A percentile compares a stretch with the other conserved stretches of the same genome.
phyloP scores from a whole-genome alignment of 2,113 vertebrate genomes.

The Grammomys surdaster region DNA sequence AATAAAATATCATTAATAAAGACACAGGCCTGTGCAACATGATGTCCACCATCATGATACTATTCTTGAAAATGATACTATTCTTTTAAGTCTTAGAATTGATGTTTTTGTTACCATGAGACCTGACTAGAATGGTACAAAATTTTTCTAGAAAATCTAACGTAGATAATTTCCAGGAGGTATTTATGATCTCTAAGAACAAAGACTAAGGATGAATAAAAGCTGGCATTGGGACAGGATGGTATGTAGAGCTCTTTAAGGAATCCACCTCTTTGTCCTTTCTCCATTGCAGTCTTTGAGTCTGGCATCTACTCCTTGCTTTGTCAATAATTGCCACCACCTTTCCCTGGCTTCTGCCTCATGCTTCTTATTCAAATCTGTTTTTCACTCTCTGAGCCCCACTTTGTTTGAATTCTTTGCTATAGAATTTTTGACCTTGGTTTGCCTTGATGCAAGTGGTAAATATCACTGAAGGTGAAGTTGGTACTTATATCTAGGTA shows the following conservation, averaged over 20 bases:
- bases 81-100: conserved; percentile 60
- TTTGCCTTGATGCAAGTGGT: conserved; percentile 7
- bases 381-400: not conserved
- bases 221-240: not conserved
- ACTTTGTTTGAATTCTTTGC: not conserved
- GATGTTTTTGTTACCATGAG: not conserved
- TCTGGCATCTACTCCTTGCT: not conserved
- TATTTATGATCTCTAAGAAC: not conserved
- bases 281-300: not conserved
- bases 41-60: not conserved
- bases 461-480: not conserved
- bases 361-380: not conserved
- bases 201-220: not conserved
- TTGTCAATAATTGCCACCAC: rapidly evolving
- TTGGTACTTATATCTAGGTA: conserved; percentile 28
- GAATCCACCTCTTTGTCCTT: not conserved
- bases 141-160: conserved; percentile 6
- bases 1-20: conserved; percentile 74
- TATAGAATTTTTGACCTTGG: not conserved
- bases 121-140: not conserved
- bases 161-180: not conserved
- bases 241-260: not conserved
- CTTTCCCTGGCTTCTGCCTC: not conserved
- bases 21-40: not conserved
- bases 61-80: conserved; percentile 45